Conservation (phyloP, 2,797 vertebrate genomes). For the Limnodromus scolopaceus region DNA sequence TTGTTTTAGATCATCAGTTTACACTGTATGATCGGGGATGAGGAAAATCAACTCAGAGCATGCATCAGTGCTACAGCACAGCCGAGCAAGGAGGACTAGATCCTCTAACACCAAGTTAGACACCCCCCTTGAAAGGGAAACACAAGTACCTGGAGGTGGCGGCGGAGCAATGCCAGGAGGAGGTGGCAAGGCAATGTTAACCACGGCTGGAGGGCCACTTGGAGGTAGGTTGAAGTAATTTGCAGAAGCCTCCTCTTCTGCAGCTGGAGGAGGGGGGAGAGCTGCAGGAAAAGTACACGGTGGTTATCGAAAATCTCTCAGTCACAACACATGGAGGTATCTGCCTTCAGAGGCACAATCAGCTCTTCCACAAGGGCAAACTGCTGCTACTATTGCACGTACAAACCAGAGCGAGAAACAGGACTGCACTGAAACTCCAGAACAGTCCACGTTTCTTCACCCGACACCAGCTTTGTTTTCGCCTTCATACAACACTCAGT, state of each 20-base stretch:
- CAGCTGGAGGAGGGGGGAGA: slow-evolving; percentile 89
- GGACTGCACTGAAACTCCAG: background rate
- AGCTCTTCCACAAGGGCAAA: background rate
- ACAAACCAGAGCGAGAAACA: rapidly evolving
- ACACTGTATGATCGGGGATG: background rate
- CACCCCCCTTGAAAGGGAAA: background rate
- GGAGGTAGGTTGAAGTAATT: slow-evolving; percentile 98
- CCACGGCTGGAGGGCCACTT: slow-evolving; percentile 87
- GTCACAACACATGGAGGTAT: background rate
- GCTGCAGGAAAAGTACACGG: slow-evolving; percentile 71
- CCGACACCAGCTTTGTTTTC: background rate
- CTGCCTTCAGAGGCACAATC: background rate
- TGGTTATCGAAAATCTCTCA: background rate
- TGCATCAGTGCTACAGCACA: background rate
- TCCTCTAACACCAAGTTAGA: background rate
- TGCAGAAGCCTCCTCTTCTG: slow-evolving; percentile 92
- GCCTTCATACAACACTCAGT: background rate
- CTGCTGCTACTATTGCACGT: background rate
- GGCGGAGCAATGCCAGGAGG: slow-evolving; percentile 93
- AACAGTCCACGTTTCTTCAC: background rate
- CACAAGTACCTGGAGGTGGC: slow-evolving; percentile 88
- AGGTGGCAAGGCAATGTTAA: slow-evolving; percentile 93
- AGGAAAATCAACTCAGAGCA: slow-evolving; percentile 26
- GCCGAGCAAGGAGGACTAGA: background rate
- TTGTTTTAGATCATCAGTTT: background rate